phyloP scores from a whole-genome alignment of 2,888 invertebrate genomes.

The Agrilus mali region DNA sequence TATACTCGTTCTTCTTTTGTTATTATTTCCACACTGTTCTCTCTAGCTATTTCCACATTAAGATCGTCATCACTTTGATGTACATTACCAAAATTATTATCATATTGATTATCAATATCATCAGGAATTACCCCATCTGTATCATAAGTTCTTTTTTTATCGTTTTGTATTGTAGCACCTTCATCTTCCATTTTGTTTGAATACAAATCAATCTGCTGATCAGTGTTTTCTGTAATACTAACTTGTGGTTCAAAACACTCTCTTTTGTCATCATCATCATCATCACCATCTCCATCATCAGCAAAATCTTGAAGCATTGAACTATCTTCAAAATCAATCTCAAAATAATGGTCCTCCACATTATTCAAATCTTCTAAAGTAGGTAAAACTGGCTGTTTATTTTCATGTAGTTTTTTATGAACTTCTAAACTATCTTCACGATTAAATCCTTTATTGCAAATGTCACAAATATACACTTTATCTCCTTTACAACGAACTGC shows the following conservation, averaged over 20 bases:
- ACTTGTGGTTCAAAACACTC: slow-evolving; percentile 28
- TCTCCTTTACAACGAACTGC: slow-evolving; percentile 32
- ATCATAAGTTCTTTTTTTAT: too few species aligned
- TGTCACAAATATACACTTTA: slow-evolving; percentile 33
- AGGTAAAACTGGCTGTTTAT: slow-evolving; percentile 25
- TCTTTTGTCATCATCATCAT: slow-evolving; percentile 11
- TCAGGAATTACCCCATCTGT: too few species aligned
- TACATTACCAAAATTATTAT: not conserved
- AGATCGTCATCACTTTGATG: slow-evolving; percentile 3
- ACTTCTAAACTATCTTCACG: slow-evolving; percentile 31
- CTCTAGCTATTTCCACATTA: slow-evolving; percentile 4
- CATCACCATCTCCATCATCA: slow-evolving; percentile 16
- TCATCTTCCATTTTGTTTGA: not conserved
- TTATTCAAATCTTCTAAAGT: slow-evolving; percentile 33
- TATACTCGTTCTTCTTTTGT: not conserved
- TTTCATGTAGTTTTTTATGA: slow-evolving; percentile 30
- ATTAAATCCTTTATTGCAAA: slow-evolving; percentile 35
- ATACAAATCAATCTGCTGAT: slow-evolving; percentile 3
- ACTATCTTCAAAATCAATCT: slow-evolving; percentile 20
- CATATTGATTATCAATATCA: too few species aligned
- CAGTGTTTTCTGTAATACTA: slow-evolving; percentile 18
- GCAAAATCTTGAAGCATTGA: slow-evolving; percentile 12
- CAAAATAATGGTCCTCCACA: slow-evolving; percentile 31
- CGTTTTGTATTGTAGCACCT: too few species aligned
- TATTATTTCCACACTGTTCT: slow-evolving; percentile 9